Evolutionary conservation across 2,113 vertebrate genomes (phyloP).

Genomic region (Vidua macroura): DNA sequence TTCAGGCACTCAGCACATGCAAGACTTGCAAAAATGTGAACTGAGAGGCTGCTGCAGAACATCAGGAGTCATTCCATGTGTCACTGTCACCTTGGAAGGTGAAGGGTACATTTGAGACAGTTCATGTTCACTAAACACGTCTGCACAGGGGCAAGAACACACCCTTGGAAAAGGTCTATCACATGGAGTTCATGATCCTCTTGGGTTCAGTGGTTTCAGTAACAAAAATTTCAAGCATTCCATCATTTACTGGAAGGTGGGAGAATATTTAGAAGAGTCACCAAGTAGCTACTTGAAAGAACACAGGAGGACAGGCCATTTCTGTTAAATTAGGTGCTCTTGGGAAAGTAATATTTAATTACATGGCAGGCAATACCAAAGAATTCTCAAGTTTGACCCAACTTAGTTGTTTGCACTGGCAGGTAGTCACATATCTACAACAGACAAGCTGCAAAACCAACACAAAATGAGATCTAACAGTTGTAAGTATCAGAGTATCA

Average conservation of each 20-base stretch:
- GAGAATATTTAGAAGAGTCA: slow-evolving; percentile 6
- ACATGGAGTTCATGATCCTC: neutral
- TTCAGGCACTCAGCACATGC: neutral
- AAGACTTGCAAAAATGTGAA: neutral
- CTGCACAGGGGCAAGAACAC: neutral
- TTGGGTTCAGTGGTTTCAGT: neutral
- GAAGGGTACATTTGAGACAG: neutral
- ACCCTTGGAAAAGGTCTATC: neutral
- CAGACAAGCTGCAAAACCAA: slow-evolving; percentile 42
- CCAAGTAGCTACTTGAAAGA: slow-evolving; percentile 15
- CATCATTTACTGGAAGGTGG: neutral
- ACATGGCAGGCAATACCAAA: slow-evolving; percentile 17
- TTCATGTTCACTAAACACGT: neutral
- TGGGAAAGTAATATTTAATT: slow-evolving; percentile 18
- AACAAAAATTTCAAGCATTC: neutral
- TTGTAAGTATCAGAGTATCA: neutral
- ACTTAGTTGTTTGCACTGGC: neutral
- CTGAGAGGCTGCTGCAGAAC: neutral
- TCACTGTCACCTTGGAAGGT: neutral
- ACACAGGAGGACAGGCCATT: neutral
- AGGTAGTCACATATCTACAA: slow-evolving; percentile 18
- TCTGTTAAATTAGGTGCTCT: slow-evolving; percentile 23
- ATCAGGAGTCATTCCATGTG: neutral
- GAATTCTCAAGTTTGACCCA: slow-evolving; percentile 36
- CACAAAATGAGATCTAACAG: slow-evolving; percentile 26